phyloP scores from a whole-genome alignment of 2,797 vertebrate genomes.

The Hemitrygon akajei region DNA sequence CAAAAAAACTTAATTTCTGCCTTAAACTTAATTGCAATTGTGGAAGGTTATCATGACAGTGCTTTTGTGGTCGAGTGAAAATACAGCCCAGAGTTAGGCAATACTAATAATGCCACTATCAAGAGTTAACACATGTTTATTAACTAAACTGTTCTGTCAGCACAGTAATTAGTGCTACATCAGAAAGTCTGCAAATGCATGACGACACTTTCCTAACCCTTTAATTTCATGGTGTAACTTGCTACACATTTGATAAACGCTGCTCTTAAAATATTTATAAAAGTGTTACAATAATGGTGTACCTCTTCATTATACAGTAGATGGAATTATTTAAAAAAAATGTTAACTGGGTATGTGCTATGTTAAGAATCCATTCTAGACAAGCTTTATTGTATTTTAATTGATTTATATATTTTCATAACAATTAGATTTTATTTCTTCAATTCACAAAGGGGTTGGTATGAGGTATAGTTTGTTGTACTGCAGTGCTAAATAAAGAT shows the following conservation, averaged over 20 bases:
- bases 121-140: slow-evolving; percentile 34
- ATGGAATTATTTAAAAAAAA: neutral
- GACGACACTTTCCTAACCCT: neutral
- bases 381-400: neutral
- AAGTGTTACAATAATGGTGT: neutral
- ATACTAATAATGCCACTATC: neutral
- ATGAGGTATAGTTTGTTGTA: slow-evolving; percentile 1
- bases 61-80: neutral
- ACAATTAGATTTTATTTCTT: slow-evolving; percentile 17
- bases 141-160: slow-evolving; percentile 16
- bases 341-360: neutral
- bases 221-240: neutral
- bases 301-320: neutral
- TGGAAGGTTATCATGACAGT: neutral
- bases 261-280: neutral
- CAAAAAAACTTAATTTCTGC: neutral
- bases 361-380: neutral
- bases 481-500: slow-evolving; percentile 17
- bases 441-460: neutral
- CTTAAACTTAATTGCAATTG: neutral
- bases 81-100: neutral
- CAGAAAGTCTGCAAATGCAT: neutral
- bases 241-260: slow-evolving; percentile 5
- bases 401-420: neutral
- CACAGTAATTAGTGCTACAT: slow-evolving; percentile 29